These are phyloP conservation scores for Chrosomus eos DNA, from an alignment of 2,797 vertebrate species.

Conservation along the genomic window DNA sequence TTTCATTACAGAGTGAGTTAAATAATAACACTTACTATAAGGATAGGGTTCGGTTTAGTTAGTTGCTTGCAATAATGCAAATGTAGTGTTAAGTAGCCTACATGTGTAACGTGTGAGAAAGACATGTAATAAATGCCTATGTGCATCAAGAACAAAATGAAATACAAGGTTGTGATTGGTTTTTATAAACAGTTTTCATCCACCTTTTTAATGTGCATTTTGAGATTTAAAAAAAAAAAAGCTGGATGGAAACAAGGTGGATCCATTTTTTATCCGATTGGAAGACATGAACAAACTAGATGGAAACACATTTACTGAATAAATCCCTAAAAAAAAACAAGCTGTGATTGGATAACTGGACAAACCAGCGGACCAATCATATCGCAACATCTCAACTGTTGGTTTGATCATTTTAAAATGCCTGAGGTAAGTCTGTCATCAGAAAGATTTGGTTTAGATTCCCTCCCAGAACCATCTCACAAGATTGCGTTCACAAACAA, in stretches of 20 bases:
- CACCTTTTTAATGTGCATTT: neutral
- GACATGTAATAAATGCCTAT: neutral
- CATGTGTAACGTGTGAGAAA: neutral
- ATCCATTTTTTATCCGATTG: neutral
- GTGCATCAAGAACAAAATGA: neutral
- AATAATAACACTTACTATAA: neutral
- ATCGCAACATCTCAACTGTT: neutral
- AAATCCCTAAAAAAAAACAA: neutral
- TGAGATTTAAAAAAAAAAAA: neutral
- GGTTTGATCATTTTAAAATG: too few relatives aligned
- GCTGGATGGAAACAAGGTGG: too few relatives aligned
- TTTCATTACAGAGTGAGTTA: neutral
- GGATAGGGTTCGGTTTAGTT: neutral
- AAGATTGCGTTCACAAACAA: too few relatives aligned
- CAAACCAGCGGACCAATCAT: neutral
- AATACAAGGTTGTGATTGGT: neutral
- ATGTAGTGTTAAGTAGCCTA: neutral
- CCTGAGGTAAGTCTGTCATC: too few relatives aligned
- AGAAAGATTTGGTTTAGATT: too few relatives aligned
- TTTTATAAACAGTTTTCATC: neutral
- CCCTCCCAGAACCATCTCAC: too few relatives aligned
- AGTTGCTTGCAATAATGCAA: neutral
- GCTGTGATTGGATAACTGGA: neutral
- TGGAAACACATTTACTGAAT: neutral
- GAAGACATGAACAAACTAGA: neutral